phyloP scores from a whole-genome alignment of 1,140 invertebrate genomes.

The Drosophila repleta region DNA sequence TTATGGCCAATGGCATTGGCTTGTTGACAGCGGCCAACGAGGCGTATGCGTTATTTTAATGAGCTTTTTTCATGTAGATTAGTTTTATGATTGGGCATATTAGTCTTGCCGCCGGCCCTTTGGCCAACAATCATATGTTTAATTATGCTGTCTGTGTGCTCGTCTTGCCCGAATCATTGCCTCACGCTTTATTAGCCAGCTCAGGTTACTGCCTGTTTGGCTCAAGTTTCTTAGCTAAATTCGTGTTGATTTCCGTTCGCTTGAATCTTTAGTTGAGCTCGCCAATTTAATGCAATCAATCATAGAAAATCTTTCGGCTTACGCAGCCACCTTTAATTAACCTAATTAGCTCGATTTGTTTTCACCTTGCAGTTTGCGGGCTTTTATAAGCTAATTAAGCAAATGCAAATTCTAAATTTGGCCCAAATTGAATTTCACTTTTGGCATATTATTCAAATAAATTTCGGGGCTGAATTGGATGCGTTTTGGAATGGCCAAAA shows the following conservation, averaged over 20 bases:
- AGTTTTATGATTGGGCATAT: constrained; percentile 79
- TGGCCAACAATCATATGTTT: constrained; percentile 47
- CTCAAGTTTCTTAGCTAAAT: background rate
- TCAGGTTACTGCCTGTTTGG: constrained; percentile 13
- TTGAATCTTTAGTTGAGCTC: background rate
- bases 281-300: background rate
- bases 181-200: constrained; percentile 38
- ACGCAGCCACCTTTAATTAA: too few relatives aligned
- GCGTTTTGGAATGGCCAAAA: too few relatives aligned
- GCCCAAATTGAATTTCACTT: too few relatives aligned
- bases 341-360: too few relatives aligned
- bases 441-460: too few relatives aligned
- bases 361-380: too few relatives aligned
- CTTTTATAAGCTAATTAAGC: too few relatives aligned
- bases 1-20: constrained; percentile 12
- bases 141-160: constrained; percentile 51
- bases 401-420: too few relatives aligned
- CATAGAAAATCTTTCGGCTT: too few relatives aligned
- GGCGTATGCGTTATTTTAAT: constrained; percentile 78
- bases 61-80: constrained; percentile 72
- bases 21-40: constrained; percentile 66
- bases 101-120: constrained; percentile 40
- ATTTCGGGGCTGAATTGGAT: too few relatives aligned
- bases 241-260: too few relatives aligned
- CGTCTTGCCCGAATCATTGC: background rate